Evolutionary conservation across 2,113 vertebrate genomes (phyloP), one percentile per base, ranked within the genome.

Genomic region (Excalfactoria chinensis): DNA sequence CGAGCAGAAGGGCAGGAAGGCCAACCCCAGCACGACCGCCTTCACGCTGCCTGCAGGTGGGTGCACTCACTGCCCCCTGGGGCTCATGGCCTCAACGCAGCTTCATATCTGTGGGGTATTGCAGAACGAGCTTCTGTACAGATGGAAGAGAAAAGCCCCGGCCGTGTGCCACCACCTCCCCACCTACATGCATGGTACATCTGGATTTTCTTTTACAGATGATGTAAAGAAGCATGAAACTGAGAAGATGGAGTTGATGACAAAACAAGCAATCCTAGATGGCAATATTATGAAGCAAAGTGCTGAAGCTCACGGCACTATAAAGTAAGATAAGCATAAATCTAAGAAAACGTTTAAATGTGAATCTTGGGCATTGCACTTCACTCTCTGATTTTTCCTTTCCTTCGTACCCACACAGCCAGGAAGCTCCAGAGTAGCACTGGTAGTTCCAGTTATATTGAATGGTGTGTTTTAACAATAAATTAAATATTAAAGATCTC

Each of bases 221-320:
- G 89, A 86, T 85, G 82, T 91, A 88, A 97, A 97, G 80, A 94
- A 95, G 79, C 96, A 58, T 19, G 90, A 97, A 69, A 77, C 97
- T 34, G 96, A 98, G 86, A 98, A 97, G 56, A 98, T 98, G 71
- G 97, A 98, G 92, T 98, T 98, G 32, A 93, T 98, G 90, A 98
- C 98, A 95, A 99, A 98, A 82, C 98, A 98, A 96, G 98, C 99
- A 75, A 89, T 98, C 72, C 97, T 99, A 80, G 98, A 98, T 71
- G 98, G 98, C 70, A 98, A 97, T 11, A 76, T 98, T 48, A 97
- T 98, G 93, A 98, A 97, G 71, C 98, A 98, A 93, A 99, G 98
- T 11, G 97, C 98, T 1, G 98, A 99, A 94, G 98, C 98, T 94
- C 98, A 96, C 7, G 98, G 98, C 95, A 99, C 98, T 62, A 97